phyloP scores from a whole-genome alignment of 2,797 vertebrate species.

The Lagorchestes hirsutus region DNA sequence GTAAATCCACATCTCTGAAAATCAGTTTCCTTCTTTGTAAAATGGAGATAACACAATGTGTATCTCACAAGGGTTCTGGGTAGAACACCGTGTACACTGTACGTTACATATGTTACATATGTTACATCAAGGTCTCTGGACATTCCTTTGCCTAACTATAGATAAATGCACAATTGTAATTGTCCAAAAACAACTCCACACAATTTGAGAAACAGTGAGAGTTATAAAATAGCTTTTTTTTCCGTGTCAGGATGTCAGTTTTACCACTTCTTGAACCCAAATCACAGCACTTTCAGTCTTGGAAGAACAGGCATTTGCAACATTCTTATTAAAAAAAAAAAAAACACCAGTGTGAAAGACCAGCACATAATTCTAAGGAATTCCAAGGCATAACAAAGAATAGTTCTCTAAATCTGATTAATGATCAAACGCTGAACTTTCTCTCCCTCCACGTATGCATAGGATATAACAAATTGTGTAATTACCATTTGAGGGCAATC shows the following conservation, averaged over 20 bases:
- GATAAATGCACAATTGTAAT: constrained; percentile 66
- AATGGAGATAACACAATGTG: constrained; percentile 9
- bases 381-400: constrained; percentile 36
- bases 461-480: constrained; percentile 51
- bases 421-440: constrained; percentile 44
- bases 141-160: constrained; percentile 56
- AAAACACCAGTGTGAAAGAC: constrained; percentile 30
- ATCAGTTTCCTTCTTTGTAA: constrained; percentile 49
- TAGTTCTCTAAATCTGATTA: constrained; percentile 52
- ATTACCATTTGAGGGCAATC: constrained; percentile 42
- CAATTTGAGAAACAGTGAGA: constrained; percentile 56
- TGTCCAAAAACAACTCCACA: constrained; percentile 54
- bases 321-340: constrained; percentile 31
- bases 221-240: constrained; percentile 48
- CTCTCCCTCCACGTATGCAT: constrained; percentile 49
- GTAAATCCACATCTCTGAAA: constrained; percentile 44
- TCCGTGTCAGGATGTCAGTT: constrained; percentile 31
- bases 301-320: constrained; percentile 50
- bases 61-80: constrained; percentile 32
- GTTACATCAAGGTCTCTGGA: constrained; percentile 75
- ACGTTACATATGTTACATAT: constrained; percentile 62
- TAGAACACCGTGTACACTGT: constrained; percentile 9
- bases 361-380: constrained; percentile 40
- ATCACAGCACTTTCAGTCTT: constrained; percentile 40
- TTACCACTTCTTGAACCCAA: constrained; percentile 20